Base-by-base conservation (phyloP, 2,797 vertebrate genomes). In the Danio choprae region DNA sequence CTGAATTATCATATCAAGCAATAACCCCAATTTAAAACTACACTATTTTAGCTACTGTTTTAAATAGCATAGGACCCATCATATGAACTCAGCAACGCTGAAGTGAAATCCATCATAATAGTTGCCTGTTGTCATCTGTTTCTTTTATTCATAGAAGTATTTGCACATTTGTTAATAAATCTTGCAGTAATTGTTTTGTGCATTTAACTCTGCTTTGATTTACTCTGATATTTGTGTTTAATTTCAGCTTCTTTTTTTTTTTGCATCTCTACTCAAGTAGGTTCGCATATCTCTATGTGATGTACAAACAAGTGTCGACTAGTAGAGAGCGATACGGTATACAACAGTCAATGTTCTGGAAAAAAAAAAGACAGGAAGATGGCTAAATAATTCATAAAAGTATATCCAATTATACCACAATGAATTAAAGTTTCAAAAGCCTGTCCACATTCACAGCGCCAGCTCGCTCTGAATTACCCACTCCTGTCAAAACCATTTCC, bases 381-480 rank as follows among this genome's bases (percentile, higher is more conserved):
- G 1, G 36, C 40, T 93, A 87, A 91, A 93, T 92, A 91, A 92
- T 92, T 85, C 81, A 93, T 85, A 81, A 73, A 87, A 82, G 84
- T 89, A 86, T 70, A 87, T 87, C 89, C 87, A 89, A 90, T 90
- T 86, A 85, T 73, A 44, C 81, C 80, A 18, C 67, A 62, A 40
- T 71, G 60, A 51, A 84, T 87, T 74, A 87, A 89, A 91, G 70
- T 89, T 93, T 89, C 22, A 88, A 85, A 88, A 87, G 84, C 85
- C 85, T 79, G 81, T 86, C 74, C 83, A 56, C 73, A 70, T 72
- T 84, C 86, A 86, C 77, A 81, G 73, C 63, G 74, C 53, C 40
- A 81, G 78, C 64, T 77, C 20, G 10, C 11, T 40, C 40, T 68
- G 41, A 51, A 51, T 63, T 22, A 73, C 82, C 63, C 69, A 63